Conservation (phyloP, 2,888 invertebrate genomes). For the Halictus quadricinctus region DNA sequence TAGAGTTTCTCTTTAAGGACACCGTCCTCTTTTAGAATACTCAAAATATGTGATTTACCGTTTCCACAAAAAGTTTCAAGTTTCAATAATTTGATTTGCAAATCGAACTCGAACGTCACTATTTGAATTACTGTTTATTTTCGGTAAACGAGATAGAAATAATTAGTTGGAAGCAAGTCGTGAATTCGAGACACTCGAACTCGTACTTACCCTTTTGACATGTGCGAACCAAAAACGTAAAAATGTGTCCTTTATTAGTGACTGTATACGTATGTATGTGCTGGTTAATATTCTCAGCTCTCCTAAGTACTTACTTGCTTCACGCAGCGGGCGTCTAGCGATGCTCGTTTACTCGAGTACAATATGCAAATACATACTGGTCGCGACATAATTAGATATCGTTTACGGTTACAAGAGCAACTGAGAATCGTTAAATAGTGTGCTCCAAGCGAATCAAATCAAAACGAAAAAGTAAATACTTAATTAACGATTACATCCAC, state of each 20-base stretch:
- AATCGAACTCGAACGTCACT: background rate
- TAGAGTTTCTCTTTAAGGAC: background rate
- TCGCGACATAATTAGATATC: background rate
- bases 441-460: conserved; percentile 38
- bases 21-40: background rate
- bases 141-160: background rate
- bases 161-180: background rate
- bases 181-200: background rate
- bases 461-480: conserved; percentile 12
- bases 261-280: background rate
- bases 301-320: conserved; percentile 46
- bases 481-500: conserved; percentile 33
- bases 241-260: background rate
- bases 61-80: background rate
- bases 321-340: conserved; percentile 9
- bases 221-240: conserved; percentile 13
- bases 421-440: conserved; percentile 17
- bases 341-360: conserved; percentile 3
- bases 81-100: background rate
- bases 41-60: background rate
- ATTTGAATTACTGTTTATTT: background rate
- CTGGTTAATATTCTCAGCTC: conserved; percentile 6
- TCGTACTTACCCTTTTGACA: conserved; percentile 28
- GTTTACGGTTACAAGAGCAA: conserved; percentile 10
- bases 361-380: conserved; percentile 16